Base-by-base conservation (phyloP, 2,888 invertebrate genomes). In the Sarcophaga caerulescens region DNA sequence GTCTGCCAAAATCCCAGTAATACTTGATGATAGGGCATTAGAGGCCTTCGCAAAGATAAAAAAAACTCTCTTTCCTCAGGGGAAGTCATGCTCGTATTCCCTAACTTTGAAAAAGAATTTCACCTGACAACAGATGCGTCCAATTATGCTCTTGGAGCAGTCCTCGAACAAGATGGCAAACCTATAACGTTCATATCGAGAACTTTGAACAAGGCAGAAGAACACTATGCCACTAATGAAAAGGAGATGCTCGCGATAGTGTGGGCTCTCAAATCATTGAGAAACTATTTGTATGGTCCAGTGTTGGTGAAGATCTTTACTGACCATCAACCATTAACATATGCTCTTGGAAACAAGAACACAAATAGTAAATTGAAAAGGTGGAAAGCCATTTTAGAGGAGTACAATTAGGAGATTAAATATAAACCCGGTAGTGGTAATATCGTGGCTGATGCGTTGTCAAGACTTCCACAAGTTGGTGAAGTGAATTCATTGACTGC, bases 111-210 rank as follows among this genome's bases (percentile, higher is more conserved):
- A 23, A 78, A 88, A 65, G 44, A 23, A 12, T 88, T 85, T 6
- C 66, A 85, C 0, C 25, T 88, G 11, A 85, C 87, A n/a, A 88
- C 87, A 0, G 78, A 88, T 57, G 87, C 85, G 5, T 86, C 86
- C 14, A 52, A 84, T 10, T 77, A 69, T 68, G 85, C 85, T 6
- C 19, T 87, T 19, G 81, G 87, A 2, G 87, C 83, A 17, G 78
- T 73, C 65, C 59, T 81, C n/a, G 47, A 69, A 59, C 71, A 47
- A 47, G 4, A 47, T 14, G 14, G 14, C 11, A 47, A 47, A 14
- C 47, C 47, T 14, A 47, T 47, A 47, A 14, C 47, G 12, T 47
- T 47, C 14, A 11, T 47, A 14, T 47, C 47, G 4, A 47, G 47
- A 47, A 47, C 47, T 14, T 14, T 47, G 35, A 35, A 35, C 35